Conservation (phyloP, 2,113 vertebrate species). For the Erpornis zantholeuca region DNA sequence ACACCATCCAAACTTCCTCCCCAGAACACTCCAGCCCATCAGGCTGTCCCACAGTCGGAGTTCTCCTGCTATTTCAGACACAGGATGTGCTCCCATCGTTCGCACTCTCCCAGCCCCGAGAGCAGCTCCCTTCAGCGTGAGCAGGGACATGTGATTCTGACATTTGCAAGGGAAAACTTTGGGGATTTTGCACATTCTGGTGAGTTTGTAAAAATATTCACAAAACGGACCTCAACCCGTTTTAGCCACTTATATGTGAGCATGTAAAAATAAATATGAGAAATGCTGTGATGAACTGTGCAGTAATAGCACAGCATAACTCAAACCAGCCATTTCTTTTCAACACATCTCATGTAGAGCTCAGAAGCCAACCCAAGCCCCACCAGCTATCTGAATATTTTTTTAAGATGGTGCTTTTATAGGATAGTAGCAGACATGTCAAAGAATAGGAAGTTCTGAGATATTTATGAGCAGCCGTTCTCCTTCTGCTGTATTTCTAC, state of each 20-base stretch:
- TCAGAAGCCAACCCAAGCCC: not conserved
- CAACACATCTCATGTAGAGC: not conserved
- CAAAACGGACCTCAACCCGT: not conserved
- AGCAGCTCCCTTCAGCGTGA: not conserved
- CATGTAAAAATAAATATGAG: not conserved
- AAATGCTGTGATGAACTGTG: not conserved
- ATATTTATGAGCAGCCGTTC: slow-evolving; percentile 10
- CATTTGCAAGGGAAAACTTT: not conserved
- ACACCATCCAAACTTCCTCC: not conserved
- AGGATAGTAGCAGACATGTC: not conserved
- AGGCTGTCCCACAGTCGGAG: not conserved
- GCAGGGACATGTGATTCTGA: not conserved
- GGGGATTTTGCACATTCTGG: not conserved
- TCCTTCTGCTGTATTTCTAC: slow-evolving; percentile 30
- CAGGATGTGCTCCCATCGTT: not conserved
- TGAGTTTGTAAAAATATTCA: not conserved
- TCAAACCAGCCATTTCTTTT: not conserved
- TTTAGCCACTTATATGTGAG: not conserved
- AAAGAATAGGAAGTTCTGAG: not conserved
- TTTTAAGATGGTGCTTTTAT: not conserved
- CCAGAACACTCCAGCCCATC: not conserved
- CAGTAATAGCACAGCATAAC: not conserved
- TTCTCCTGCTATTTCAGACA: not conserved
- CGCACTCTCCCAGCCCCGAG: not conserved
- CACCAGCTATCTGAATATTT: not conserved